These are phyloP conservation scores for Ophiothrix spiculata DNA, from an alignment of 35 echinoderm and acorn worm species.

Conservation along the genomic window DNA sequence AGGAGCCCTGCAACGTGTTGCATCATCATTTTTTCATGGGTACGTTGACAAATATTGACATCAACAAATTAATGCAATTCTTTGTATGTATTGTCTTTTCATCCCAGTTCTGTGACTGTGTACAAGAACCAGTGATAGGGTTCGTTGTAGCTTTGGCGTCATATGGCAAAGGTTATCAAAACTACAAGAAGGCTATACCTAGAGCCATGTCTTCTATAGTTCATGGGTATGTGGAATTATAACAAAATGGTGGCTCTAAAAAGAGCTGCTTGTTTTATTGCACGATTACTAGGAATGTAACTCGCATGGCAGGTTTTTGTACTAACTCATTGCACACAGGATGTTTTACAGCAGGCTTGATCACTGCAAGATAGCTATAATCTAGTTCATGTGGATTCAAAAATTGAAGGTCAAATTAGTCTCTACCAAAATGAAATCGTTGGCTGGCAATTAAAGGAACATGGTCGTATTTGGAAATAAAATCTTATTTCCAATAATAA, in stretches of 20 bases:
- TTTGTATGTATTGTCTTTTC: not conserved
- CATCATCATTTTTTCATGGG: slow-evolving; percentile 86
- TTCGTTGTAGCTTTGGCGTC: not conserved
- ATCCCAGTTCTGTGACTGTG: not conserved
- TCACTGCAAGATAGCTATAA: no score
- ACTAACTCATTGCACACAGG: no score
- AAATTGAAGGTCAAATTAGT: no score
- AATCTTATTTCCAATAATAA: no score
- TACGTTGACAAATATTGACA: not conserved
- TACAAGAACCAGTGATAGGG: not conserved
- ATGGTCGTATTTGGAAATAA: no score
- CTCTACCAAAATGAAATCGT: no score
- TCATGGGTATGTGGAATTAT: not conserved
- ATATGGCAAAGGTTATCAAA: not conserved
- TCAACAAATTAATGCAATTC: not conserved
- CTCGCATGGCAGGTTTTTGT: no score
- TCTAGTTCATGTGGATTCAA: no score
- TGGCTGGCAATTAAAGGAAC: no score
- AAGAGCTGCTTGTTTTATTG: no score
- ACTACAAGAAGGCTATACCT: not conserved
- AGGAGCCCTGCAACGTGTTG: slow-evolving; percentile 62
- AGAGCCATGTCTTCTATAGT: not conserved
- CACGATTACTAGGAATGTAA: no score
- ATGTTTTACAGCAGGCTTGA: no score
- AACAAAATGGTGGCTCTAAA: not conserved